Conservation (phyloP, 2,113 vertebrate species). For the Fukomys damarensis region DNA sequence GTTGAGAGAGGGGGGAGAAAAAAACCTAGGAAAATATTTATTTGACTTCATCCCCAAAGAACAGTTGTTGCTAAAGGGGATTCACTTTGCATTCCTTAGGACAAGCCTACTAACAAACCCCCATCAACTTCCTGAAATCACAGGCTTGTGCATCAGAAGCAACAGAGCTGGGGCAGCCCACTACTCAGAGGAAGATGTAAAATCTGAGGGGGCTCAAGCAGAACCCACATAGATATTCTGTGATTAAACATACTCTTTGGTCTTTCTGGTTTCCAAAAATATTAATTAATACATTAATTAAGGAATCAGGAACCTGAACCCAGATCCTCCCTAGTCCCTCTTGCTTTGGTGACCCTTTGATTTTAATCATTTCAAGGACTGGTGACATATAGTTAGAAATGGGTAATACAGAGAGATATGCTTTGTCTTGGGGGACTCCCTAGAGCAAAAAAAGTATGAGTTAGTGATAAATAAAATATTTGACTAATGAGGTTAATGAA, state of each 20-base stretch:
- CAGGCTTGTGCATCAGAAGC: background rate
- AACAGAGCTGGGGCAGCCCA: background rate
- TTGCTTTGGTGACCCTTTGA: background rate
- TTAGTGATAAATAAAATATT: background rate
- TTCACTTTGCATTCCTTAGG: constrained; percentile 47
- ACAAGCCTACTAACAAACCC: constrained; percentile 13
- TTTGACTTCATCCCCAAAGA: constrained; percentile 33
- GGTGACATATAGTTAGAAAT: background rate
- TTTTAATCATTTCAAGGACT: background rate
- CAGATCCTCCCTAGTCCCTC: background rate
- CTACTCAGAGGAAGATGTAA: background rate
- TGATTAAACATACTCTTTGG: background rate
- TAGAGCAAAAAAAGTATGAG: background rate
- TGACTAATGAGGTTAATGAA: background rate
- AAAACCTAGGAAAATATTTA: constrained; percentile 54
- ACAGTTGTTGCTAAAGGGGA: constrained; percentile 1
- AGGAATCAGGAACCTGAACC: background rate
- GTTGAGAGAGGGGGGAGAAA: constrained; percentile 38
- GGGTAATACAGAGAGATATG: background rate
- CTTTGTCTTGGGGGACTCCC: background rate
- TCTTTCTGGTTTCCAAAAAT: background rate
- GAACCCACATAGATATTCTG: background rate
- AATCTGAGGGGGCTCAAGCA: background rate
- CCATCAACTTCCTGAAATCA: background rate
- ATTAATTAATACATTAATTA: background rate